Evolutionary conservation across 2,797 vertebrate species (phyloP).

Genomic region (Cirrhinus molitorella): DNA sequence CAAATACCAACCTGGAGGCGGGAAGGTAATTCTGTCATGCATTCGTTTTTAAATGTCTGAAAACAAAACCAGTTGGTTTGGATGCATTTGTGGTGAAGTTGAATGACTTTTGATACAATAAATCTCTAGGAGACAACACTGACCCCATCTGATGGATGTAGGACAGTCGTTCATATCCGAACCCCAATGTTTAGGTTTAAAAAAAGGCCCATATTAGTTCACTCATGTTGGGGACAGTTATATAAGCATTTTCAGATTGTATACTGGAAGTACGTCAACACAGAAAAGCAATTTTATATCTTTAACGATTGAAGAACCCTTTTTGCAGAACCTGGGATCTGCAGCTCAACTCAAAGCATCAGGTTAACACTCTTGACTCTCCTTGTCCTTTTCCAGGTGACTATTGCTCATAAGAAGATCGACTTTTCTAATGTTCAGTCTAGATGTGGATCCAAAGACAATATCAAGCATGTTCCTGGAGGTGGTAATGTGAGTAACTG

Average conservation of each 20-base stretch:
- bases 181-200: background rate
- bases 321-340: slow-evolving; percentile 36
- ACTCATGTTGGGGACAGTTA: background rate
- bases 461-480: slow-evolving; percentile 85
- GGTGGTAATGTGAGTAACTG: slow-evolving; percentile 86
- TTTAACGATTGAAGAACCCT: background rate
- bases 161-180: no score
- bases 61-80: background rate
- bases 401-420: slow-evolving; percentile 48
- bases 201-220: background rate
- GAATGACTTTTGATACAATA: background rate
- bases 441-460: slow-evolving; percentile 86
- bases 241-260: background rate
- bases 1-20: slow-evolving; percentile 91
- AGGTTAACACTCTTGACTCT: slow-evolving; percentile 47
- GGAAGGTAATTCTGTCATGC: slow-evolving; percentile 81
- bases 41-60: background rate
- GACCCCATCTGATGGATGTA: background rate
- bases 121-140: background rate
- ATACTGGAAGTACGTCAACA: background rate
- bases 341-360: slow-evolving; percentile 6
- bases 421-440: slow-evolving; percentile 50
- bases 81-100: background rate
- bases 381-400: slow-evolving; percentile 55
- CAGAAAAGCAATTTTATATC: background rate